Base-by-base conservation (phyloP, 1,140 invertebrate genomes). In the Papilio helenus region DNA sequence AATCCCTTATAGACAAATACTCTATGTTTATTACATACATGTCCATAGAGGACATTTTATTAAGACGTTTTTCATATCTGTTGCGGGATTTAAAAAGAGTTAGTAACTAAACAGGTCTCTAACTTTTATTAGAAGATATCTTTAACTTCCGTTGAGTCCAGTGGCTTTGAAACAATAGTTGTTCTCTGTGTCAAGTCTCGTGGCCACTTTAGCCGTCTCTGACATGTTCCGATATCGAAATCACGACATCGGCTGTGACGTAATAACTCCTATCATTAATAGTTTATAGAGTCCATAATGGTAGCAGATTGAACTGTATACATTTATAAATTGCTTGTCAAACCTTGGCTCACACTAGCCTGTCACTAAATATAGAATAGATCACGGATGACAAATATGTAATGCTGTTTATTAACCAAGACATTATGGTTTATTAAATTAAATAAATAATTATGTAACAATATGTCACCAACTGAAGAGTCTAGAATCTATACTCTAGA, bases 261-360 rank as follows among this genome's bases (percentile, higher is more conserved):
- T 68, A 68, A 68, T 68, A 29, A 34, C 12, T 68, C 4, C 61
- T 18, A 29, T 68, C 34, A 68, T 68, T 68, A 68, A 68, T 68
- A 68, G 61, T 68, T 14, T 34, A 29, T 26, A 29, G 26, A 68
- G 26, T 2, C 61, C 18, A 34, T 68, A 68, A 68, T 68, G 26
- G 61, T 34, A 68, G 61, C 26, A 68, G 61, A 68, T 68, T 68
- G 61, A 68, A 68, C 61, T 68, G 61, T 68, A 68, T 34, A 68
- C 61, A 68, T 12, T 29, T 68, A 68, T 34, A 68, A 68, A 29
- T 68, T 68, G 26, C 14, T 29, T 34, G 14, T 29, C 61, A 34
- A 34, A 68, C 61, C 26, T 29, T 68, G 61, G 61, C 61, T 29
- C 61, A 29, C 61, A 68, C 26, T 68, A 4, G 12, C 26, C 23